These are phyloP conservation scores for Andinoacara biseriatus DNA, from an alignment of 2,113 vertebrate species.

Conservation along the genomic window DNA sequence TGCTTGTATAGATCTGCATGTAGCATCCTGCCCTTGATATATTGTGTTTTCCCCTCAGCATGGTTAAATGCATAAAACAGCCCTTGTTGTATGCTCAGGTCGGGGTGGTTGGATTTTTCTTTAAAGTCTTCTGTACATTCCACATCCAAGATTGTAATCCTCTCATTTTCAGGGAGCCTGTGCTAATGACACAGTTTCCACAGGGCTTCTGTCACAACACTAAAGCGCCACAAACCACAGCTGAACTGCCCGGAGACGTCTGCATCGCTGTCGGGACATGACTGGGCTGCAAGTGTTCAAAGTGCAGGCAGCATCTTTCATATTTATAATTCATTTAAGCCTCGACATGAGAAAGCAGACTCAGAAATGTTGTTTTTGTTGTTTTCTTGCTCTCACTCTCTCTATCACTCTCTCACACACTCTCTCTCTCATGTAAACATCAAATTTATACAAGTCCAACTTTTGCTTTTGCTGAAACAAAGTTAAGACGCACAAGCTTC, in stretches of 20 bases:
- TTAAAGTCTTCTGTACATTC: constrained; percentile 28
- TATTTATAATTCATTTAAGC: constrained; percentile 51
- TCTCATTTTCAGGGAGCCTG: constrained; percentile 51
- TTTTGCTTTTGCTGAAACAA: constrained; percentile 12
- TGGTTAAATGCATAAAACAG: background rate
- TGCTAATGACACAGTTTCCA: constrained; percentile 58
- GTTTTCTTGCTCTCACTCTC: background rate
- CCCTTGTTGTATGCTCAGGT: background rate
- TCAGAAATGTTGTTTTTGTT: background rate
- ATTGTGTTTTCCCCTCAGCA: background rate
- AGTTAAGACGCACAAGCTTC: constrained; percentile 1
- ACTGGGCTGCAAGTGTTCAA: constrained; percentile 15
- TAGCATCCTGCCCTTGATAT: background rate
- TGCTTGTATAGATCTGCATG: background rate
- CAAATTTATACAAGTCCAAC: background rate
- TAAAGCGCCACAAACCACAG: constrained; percentile 27
- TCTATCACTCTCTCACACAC: background rate
- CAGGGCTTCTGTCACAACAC: constrained; percentile 43
- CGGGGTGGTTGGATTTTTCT: constrained; percentile 17
- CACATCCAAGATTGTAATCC: constrained; percentile 38
- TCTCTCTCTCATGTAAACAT: constrained; percentile 36
- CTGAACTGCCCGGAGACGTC: constrained; percentile 23
- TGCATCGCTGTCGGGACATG: background rate
- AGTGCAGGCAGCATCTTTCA: constrained; percentile 17
- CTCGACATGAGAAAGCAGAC: constrained; percentile 1